These are phyloP conservation scores for Chamaedrilus cognettii DNA, from an alignment of 2,888 invertebrate genomes.

Conservation along the genomic window DNA sequence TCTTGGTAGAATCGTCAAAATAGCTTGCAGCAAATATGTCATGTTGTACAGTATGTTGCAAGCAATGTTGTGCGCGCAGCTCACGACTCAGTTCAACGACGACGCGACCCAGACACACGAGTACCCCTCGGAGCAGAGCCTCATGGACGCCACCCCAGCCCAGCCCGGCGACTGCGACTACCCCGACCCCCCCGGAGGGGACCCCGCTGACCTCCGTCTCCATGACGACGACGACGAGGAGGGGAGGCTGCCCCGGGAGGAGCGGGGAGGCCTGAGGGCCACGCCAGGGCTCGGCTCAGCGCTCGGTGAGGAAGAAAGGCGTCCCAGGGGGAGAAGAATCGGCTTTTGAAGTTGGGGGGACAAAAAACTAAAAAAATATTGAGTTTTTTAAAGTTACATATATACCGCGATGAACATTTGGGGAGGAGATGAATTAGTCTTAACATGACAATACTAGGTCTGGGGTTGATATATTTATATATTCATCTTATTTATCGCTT, in stretches of 20 bases:
- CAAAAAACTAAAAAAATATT: too few species aligned
- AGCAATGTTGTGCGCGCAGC: constrained; percentile 61
- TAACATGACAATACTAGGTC: too few species aligned
- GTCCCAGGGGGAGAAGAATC: too few species aligned
- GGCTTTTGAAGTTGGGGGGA: too few species aligned
- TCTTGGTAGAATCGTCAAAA: too few species aligned
- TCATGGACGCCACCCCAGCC: constrained; percentile 55
- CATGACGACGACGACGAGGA: background rate
- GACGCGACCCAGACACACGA: constrained; percentile 84
- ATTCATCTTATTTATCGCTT: too few species aligned
- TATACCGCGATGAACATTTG: too few species aligned
- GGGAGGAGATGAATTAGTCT: too few species aligned
- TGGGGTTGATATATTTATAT: too few species aligned
- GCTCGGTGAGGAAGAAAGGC: too few species aligned
- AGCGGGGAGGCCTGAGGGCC: background rate
- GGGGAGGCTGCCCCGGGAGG: too few species aligned
- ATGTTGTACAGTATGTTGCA: background rate
- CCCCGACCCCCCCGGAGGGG: constrained; percentile 8
- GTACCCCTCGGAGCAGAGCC: constrained; percentile 88
- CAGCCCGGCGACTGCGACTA: constrained; percentile 33
- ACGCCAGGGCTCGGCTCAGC: background rate
- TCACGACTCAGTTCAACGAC: constrained; percentile 88
- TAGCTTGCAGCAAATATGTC: background rate
- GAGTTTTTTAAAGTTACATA: too few species aligned
- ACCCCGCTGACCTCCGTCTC: background rate